phyloP scores from a whole-genome alignment of 2,888 invertebrate species.

The Teleogryllus oceanicus region DNA sequence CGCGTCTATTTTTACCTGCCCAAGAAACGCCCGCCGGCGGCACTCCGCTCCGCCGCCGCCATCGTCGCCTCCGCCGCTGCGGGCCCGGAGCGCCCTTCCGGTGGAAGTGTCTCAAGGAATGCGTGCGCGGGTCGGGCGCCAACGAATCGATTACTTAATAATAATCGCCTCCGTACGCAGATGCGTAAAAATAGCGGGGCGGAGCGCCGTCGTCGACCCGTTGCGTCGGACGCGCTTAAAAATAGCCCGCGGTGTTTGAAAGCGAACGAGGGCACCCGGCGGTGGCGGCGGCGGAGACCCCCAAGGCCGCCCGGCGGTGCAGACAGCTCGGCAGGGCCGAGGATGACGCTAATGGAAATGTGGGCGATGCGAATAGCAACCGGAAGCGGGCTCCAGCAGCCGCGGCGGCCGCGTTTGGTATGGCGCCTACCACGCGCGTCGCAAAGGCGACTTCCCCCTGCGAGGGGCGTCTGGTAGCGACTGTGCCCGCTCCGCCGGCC shows the following conservation, averaged over 20 bases:
- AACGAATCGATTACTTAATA: not conserved
- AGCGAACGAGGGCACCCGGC: not conserved
- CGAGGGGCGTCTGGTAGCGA: too few species aligned
- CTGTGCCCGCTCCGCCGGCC: too few species aligned
- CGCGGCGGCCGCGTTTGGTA: not conserved
- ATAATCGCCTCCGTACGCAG: slow-evolving; percentile 6
- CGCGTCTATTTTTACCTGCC: too few species aligned
- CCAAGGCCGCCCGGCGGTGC: not conserved
- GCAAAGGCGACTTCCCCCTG: not conserved
- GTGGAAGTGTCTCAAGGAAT: not conserved
- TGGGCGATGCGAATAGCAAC: slow-evolving; percentile 9
- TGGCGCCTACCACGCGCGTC: too few species aligned
- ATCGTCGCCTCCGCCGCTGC: too few species aligned
- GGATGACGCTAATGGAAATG: slow-evolving; percentile 10
- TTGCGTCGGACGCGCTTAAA: not conserved
- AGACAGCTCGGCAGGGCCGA: not conserved
- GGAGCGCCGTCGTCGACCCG: not conserved
- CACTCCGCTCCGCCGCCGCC: too few species aligned
- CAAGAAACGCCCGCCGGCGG: too few species aligned
- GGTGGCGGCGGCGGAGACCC: not conserved
- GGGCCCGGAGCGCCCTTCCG: not conserved
- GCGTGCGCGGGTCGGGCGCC: not conserved
- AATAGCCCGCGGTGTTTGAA: not conserved
- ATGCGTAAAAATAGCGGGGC: not conserved
- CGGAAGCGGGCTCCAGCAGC: not conserved